Evolutionary conservation across 2,113 vertebrate genomes (phyloP).

Genomic region (Saguinus midas): DNA sequence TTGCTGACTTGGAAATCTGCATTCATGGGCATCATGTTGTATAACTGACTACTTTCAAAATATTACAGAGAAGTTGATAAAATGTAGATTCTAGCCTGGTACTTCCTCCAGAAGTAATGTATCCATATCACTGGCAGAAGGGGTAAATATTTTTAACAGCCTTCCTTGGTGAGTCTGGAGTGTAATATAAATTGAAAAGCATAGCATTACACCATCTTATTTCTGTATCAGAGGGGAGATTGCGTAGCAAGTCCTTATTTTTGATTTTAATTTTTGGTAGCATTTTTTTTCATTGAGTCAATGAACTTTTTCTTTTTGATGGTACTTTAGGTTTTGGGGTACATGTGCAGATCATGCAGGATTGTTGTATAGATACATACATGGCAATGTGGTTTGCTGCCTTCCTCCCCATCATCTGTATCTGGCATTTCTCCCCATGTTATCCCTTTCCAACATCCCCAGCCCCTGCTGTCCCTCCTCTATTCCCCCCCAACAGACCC

Average conservation of each 20-base stretch:
- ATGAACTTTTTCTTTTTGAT: too few species aligned
- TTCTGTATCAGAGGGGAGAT: not conserved
- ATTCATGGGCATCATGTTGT: not conserved
- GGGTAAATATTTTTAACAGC: not conserved
- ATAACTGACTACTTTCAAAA: not conserved
- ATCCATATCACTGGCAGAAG: not conserved
- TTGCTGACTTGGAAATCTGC: not conserved
- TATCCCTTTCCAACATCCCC: too few species aligned
- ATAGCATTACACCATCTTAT: not conserved
- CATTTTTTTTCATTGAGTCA: not conserved
- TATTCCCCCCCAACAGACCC: too few species aligned
- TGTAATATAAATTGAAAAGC: not conserved
- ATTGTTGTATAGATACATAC: too few species aligned
- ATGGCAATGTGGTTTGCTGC: too few species aligned
- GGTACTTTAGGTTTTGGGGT: too few species aligned
- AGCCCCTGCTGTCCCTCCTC: too few species aligned
- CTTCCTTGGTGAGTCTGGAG: not conserved
- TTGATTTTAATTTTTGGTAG: not conserved
- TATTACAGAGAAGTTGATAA: not conserved
- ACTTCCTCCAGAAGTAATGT: not conserved
- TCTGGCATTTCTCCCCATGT: too few species aligned
- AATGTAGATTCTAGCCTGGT: not conserved
- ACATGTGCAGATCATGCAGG: too few species aligned
- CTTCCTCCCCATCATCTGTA: too few species aligned
- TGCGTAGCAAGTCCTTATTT: not conserved